A percentile compares a stretch with the other conserved stretches of the same genome.
Conservation (phyloP, 2,888 invertebrate genomes). For the Tenthredo distinguenda region DNA sequence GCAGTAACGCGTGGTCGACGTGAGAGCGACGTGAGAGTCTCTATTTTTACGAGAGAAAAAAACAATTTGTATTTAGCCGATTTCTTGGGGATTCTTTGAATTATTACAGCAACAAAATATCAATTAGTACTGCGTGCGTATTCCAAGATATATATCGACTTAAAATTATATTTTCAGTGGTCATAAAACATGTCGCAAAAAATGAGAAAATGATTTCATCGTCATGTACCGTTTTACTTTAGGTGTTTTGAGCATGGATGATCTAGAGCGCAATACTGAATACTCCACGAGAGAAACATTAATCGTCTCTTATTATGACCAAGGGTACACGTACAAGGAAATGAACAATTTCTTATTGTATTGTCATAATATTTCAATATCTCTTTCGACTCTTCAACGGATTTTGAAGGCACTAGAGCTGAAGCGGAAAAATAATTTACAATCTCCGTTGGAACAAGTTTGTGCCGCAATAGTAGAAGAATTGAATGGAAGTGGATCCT, state of each 20-base stretch:
- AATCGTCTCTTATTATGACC: neutral
- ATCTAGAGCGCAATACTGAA: neutral
- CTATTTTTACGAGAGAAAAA: too few species aligned
- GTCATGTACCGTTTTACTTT: neutral
- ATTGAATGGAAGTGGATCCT: constrained; percentile 43
- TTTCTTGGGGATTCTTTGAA: too few species aligned
- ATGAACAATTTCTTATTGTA: neutral
- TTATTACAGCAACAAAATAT: too few species aligned
- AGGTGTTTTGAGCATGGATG: neutral
- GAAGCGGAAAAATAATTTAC: neutral
- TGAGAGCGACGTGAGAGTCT: too few species aligned
- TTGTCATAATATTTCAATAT: constrained; percentile 32
- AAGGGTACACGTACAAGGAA: neutral
- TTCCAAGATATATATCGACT: too few species aligned
- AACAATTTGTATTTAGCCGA: too few species aligned
- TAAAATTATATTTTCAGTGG: neutral
- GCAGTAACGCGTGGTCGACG: too few species aligned
- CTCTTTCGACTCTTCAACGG: constrained; percentile 38
- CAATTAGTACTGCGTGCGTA: too few species aligned
- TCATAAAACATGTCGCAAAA: neutral
- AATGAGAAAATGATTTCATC: neutral
- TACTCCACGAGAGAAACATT: neutral
- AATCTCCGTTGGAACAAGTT: neutral
- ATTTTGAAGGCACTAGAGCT: constrained; percentile 19
- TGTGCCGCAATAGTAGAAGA: constrained; percentile 48